Percentiles rank a stretch among this genome's conserved stretches.
These are phyloP conservation scores for Pseudopleuronectes americanus DNA, from an alignment of 2,797 vertebrate species.

Conservation along the genomic window DNA sequence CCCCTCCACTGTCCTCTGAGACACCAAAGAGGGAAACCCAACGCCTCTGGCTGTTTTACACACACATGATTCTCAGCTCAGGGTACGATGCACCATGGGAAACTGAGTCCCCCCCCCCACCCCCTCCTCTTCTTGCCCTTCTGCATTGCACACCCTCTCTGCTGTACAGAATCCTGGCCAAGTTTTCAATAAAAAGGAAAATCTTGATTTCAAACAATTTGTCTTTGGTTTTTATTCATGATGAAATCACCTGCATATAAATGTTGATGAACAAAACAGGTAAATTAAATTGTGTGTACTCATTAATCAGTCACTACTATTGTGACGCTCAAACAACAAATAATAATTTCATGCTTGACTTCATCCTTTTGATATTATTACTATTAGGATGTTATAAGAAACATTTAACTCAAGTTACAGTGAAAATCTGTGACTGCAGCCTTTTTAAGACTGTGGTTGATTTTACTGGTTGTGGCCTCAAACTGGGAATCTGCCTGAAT, in stretches of 20 bases:
- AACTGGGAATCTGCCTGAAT: too few relatives aligned
- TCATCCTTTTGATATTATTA: too few relatives aligned
- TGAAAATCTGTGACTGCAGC: too few relatives aligned
- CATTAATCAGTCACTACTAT: background rate
- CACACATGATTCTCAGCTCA: constrained; percentile 71
- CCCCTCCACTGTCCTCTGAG: constrained; percentile 66
- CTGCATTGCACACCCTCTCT: constrained; percentile 77
- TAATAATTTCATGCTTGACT: too few relatives aligned
- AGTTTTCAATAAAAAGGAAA: constrained; percentile 87
- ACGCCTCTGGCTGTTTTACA: constrained; percentile 71
- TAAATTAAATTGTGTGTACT: background rate
- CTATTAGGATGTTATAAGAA: too few relatives aligned
- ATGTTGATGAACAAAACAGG: background rate
- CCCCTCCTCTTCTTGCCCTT: constrained; percentile 64
- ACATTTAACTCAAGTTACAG: too few relatives aligned
- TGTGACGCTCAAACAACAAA: too few relatives aligned
- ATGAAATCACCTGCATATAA: background rate
- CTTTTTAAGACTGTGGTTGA: too few relatives aligned
- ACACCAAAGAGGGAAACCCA: constrained; percentile 67
- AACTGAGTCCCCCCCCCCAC: constrained; percentile 62
- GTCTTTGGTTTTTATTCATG: constrained; percentile 55
- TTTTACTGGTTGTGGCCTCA: too few relatives aligned
- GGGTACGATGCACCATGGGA: constrained; percentile 76
- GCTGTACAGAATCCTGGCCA: constrained; percentile 86
- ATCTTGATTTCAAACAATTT: constrained; percentile 75